Conservation (phyloP, 1,140 invertebrate species). For the Drosophila nannoptera region DNA sequence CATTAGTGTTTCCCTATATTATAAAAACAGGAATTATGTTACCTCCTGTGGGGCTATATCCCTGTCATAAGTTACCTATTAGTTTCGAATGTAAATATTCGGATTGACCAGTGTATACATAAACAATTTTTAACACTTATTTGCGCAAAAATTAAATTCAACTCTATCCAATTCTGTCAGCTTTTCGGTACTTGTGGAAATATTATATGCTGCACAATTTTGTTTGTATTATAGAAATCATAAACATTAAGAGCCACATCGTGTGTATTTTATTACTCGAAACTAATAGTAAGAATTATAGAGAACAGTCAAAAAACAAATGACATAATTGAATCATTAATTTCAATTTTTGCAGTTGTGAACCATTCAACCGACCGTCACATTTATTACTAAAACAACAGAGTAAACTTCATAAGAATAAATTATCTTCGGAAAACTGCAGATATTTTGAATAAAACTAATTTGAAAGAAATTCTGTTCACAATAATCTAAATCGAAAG, state of each 20-base stretch:
- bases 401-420: slow-evolving; percentile 45
- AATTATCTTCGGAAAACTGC: neutral
- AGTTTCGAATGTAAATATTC: neutral
- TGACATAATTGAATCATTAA: no score
- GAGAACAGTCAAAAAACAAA: neutral
- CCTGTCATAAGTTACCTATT: neutral
- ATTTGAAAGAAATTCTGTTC: slow-evolving; percentile 6
- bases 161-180: no score
- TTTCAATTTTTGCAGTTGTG: slow-evolving; percentile 44
- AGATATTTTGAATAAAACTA: neutral
- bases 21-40: no score
- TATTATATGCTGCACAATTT: neutral
- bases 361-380: slow-evolving; percentile 45
- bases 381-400: slow-evolving; percentile 44
- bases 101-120: neutral
- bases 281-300: slow-evolving; percentile 49
- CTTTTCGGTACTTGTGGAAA: slow-evolving; percentile 57
- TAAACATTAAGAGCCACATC: slow-evolving; percentile 85
- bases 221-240: slow-evolving; percentile 78
- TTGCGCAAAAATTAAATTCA: slow-evolving; percentile 12
- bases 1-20: no score
- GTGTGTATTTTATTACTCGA: slow-evolving; percentile 45
- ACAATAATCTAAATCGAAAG: neutral
- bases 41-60: no score
- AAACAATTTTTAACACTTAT: slow-evolving; percentile 6